Base-by-base conservation (phyloP, 2,888 invertebrate genomes). In the Stratiomys singularior region DNA sequence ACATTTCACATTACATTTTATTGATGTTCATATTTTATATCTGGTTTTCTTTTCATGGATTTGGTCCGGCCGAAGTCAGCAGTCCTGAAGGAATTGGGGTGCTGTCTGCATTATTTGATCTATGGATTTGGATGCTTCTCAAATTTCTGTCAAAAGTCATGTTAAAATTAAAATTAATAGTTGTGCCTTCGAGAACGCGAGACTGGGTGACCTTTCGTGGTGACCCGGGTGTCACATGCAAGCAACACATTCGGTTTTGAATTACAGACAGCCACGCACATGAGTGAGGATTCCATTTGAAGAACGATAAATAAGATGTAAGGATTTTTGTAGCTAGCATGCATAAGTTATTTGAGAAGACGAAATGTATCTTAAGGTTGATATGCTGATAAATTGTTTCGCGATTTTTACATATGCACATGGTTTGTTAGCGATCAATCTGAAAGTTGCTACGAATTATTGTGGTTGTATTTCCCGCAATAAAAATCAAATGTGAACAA, bases 131-230 rank as follows among this genome's bases (percentile, higher is more conserved):
- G 79, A 76, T 63, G 67, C 37, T 63, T 77, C 74, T 79, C 79
- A 76, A 79, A 79, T 79, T 79, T 79, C 79, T 78, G 79, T 77
- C 79, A 79, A 78, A 79, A 78, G 72, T 37, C 58, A 76, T 78
- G 77, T 79, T 79, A 60, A 76, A 78, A 79, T 77, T 78, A 77
- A 79, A 79, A 79, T 78, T 78, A 79, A 79, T 78, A 77, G 78
- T 78, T 78, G 66, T 64, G 60, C 60, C 69, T 30, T 69, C 52
- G n/a, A 60, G 66, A 76, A 76, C 46, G 60, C 44, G 63, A 76
- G 76, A 76, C 76, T 76, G 60, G 56, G 37, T 74, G 74, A 74
- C 74, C 74, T 74, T 58, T 37, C 37, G 58, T 18, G 74, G 58
- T 74, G 58, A 74, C 74, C 60, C 60, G 30, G 58, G 58, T 58